phyloP scores from a whole-genome alignment of 2,113 vertebrate species.

The Prietella phreatophila region DNA sequence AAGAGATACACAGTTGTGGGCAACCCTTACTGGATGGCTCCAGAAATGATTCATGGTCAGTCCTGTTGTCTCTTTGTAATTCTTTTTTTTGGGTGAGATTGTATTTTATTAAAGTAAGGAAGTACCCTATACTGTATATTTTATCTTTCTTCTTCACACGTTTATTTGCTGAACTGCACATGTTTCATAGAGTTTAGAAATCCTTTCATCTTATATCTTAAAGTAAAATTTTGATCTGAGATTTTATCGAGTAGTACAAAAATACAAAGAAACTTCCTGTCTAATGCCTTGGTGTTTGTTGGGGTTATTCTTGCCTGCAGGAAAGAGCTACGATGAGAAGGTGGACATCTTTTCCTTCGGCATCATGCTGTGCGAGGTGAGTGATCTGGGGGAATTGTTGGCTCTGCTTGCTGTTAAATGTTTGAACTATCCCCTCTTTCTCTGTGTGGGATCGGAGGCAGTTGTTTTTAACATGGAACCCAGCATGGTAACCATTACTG shows the following conservation, averaged over 20 bases:
- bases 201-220: background rate
- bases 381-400: constrained; percentile 43
- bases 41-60: constrained; percentile 97
- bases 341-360: constrained; percentile 98
- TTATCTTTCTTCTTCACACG: background rate
- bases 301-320: constrained; percentile 62
- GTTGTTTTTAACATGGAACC: constrained; percentile 22
- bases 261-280: background rate
- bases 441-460: background rate
- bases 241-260: background rate
- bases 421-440: constrained; percentile 29
- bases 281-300: constrained; percentile 30
- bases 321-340: constrained; percentile 93
- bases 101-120: background rate
- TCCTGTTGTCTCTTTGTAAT: background rate
- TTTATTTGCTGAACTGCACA: background rate
- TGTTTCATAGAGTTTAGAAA: background rate
- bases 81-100: background rate
- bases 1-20: constrained; percentile 98
- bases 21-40: constrained; percentile 99
- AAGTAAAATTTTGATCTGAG: background rate
- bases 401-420: constrained; percentile 13
- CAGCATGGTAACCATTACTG: constrained; percentile 35
- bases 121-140: background rate
- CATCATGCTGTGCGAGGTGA: constrained; percentile 95